Conservation (phyloP, 2,797 vertebrate species). For the Vespertilio murinus region DNA sequence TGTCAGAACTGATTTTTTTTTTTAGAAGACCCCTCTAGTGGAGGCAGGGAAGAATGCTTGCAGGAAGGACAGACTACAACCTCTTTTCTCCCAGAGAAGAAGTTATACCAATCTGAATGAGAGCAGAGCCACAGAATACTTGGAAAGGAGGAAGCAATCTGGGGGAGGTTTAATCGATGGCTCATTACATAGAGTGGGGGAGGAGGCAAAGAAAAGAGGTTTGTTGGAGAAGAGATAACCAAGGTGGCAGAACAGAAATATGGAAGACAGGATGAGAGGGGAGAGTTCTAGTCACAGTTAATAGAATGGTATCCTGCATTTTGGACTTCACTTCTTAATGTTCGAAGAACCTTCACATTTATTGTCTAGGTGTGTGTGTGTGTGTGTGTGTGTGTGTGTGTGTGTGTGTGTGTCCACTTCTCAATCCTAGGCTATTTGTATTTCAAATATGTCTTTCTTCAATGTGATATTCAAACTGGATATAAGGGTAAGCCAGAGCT, state of each 20-base stretch:
- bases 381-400: neutral
- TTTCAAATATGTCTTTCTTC: neutral
- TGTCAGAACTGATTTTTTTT: neutral
- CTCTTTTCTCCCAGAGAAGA: neutral
- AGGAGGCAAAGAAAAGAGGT: neutral
- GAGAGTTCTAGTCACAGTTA: neutral
- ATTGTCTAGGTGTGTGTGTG: neutral
- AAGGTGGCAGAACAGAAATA: neutral
- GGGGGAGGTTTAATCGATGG: neutral
- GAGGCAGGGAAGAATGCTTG: neutral
- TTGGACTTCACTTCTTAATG: neutral
- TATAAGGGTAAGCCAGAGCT: neutral
- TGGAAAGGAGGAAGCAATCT: neutral
- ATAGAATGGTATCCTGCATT: neutral
- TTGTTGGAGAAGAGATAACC: neutral
- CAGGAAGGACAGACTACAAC: neutral
- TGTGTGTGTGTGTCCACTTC: rapidly evolving
- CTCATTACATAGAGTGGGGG: neutral
- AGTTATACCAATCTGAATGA: neutral
- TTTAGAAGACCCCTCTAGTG: neutral
- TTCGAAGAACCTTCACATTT: neutral
- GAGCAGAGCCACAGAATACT: neutral
- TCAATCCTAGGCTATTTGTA: neutral
- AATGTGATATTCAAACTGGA: neutral
- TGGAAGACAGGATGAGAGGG: neutral